A percentile compares a stretch with the other conserved stretches of the same genome.
Evolutionary conservation across 1,140 invertebrate species (phyloP).

Genomic region (Lanistes nyassanus): DNA sequence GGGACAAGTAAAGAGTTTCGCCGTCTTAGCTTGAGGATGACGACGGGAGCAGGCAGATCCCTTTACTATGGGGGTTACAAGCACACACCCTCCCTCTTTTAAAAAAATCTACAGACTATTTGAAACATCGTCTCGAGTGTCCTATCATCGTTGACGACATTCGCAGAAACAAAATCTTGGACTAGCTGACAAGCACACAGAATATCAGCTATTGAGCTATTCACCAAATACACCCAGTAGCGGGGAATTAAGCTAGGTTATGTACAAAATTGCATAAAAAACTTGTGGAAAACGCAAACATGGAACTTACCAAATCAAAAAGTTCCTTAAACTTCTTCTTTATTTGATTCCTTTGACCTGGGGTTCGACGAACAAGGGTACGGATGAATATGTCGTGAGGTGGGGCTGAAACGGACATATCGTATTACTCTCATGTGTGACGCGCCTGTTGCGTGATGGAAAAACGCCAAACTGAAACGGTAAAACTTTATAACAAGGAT

Average conservation of each 20-base stretch:
- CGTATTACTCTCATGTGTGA: neutral
- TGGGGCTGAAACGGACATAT: slow-evolving; percentile 31
- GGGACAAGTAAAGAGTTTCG: no score
- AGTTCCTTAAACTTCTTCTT: slow-evolving; percentile 50
- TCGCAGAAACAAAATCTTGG: neutral
- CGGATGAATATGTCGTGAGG: slow-evolving; percentile 52
- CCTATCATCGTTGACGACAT: no score
- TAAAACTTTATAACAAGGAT: neutral
- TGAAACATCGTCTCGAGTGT: no score
- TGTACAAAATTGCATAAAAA: neutral
- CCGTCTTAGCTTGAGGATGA: no score
- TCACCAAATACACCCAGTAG: no score
- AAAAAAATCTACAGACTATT: no score
- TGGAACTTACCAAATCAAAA: slow-evolving; percentile 54
- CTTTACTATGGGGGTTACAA: neutral
- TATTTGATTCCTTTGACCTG: slow-evolving; percentile 44
- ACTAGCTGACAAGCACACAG: neutral
- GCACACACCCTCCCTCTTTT: no score
- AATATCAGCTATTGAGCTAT: neutral
- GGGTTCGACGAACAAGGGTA: slow-evolving; percentile 49
- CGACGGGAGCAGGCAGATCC: neutral
- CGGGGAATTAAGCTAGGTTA: neutral
- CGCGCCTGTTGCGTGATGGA: neutral
- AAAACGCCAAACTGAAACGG: neutral
- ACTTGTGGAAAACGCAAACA: neutral